These are phyloP conservation scores for Crossaster papposus DNA, from an alignment of 53 echinoderm and acorn worm genomes.

Conservation along the genomic window DNA sequence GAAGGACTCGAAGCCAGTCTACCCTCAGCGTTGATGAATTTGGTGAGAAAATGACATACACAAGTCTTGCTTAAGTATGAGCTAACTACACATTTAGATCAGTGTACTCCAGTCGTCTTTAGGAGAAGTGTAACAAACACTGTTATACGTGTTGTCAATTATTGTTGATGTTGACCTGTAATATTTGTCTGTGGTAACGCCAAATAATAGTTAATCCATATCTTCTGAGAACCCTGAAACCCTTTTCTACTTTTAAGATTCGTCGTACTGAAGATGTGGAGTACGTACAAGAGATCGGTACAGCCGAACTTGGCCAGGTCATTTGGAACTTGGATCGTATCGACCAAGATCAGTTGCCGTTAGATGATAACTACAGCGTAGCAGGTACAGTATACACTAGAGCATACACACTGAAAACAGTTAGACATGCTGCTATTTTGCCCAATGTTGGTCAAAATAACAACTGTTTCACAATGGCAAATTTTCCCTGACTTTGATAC, in stretches of 20 bases:
- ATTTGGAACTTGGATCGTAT: constrained; percentile 58
- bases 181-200: no score
- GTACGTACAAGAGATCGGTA: constrained; percentile 46
- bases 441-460: no score
- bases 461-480: no score
- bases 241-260: not conserved
- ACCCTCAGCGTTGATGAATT: not conserved
- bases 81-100: not conserved
- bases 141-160: no score
- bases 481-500: no score
- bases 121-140: no score
- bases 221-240: not conserved
- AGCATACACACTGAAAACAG: no score
- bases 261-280: constrained; percentile 34
- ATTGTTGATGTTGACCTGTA: no score
- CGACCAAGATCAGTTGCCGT: constrained; percentile 40
- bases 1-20: constrained; percentile 43
- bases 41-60: not conserved
- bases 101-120: not conserved
- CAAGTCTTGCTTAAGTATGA: not conserved
- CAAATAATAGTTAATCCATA: no score
- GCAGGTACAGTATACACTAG: constrained; percentile 48
- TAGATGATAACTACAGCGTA: constrained; percentile 35
- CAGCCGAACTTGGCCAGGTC: constrained; percentile 6
- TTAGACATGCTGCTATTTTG: no score